A percentile compares a stretch with the other conserved stretches of the same genome.
Evolutionary conservation across 2,888 invertebrate species (phyloP).

Genomic region (Synanthedon formicaeformis): DNA sequence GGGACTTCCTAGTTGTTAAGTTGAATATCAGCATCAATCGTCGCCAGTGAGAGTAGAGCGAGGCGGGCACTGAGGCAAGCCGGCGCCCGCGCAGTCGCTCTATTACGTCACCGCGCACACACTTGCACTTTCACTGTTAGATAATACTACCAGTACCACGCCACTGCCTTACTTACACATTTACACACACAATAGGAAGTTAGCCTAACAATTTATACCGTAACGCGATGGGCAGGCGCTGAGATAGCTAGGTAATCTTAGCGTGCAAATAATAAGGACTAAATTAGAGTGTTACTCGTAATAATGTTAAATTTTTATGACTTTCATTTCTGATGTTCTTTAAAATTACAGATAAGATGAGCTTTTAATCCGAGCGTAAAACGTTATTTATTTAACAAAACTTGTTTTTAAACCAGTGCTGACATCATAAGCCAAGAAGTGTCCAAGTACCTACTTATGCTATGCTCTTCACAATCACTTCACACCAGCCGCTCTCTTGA

Average conservation of each 20-base stretch:
- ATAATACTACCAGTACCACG: slow-evolving; percentile 52
- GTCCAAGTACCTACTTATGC: too few relatives aligned
- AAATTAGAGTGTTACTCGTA: too few relatives aligned
- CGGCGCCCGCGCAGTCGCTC: slow-evolving; percentile 24
- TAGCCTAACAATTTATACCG: slow-evolving; percentile 21
- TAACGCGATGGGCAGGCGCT: not conserved
- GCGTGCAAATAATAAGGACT: not conserved
- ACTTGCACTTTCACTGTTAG: slow-evolving; percentile 66
- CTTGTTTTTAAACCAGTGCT: not conserved
- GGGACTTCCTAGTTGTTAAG: slow-evolving; percentile 51
- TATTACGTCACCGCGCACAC: slow-evolving; percentile 60
- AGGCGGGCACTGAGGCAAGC: slow-evolving; percentile 6
- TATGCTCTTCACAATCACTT: too few relatives aligned
- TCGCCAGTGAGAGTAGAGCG: slow-evolving; percentile 3
- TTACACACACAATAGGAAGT: slow-evolving; percentile 56
- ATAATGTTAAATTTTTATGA: too few relatives aligned
- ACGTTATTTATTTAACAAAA: not conserved
- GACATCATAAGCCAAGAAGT: too few relatives aligned
- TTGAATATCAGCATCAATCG: slow-evolving; percentile 43
- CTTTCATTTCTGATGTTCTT: too few relatives aligned
- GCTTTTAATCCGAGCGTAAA: too few relatives aligned
- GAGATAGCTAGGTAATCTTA: too few relatives aligned
- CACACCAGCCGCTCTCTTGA: too few relatives aligned
- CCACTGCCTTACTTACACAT: slow-evolving; percentile 65
- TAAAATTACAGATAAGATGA: too few relatives aligned